Conservation (phyloP, 2,113 vertebrate genomes). For the Abramis brama region DNA sequence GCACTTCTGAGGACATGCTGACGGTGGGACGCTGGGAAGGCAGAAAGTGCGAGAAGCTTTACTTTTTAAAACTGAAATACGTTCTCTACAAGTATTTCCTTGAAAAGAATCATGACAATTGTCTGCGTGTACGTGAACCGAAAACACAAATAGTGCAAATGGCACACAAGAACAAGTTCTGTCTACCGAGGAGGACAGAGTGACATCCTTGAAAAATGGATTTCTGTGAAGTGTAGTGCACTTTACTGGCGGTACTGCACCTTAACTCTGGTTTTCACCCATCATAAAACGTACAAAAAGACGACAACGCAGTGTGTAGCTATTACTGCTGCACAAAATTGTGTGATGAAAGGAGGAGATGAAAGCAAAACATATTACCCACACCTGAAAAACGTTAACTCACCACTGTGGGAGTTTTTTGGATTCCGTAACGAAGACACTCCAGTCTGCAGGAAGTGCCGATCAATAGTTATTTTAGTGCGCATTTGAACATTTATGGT, state of each 20-base stretch:
- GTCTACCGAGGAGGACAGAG: background rate
- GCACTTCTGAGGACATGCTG: conserved; percentile 83
- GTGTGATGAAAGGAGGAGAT: too few species aligned
- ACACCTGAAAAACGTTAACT: too few species aligned
- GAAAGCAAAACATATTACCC: too few species aligned
- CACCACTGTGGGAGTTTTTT: too few species aligned
- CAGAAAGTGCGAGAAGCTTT: background rate
- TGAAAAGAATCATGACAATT: background rate
- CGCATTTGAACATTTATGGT: too few species aligned
- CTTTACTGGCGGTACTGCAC: too few species aligned
- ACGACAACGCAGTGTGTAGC: background rate
- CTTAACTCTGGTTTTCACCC: background rate
- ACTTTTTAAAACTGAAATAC: background rate
- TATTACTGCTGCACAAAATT: too few species aligned
- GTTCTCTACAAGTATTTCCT: background rate
- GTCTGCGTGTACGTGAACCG: background rate
- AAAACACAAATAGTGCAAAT: background rate
- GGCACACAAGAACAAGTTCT: background rate
- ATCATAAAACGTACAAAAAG: background rate
- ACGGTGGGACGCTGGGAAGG: conserved; percentile 4
- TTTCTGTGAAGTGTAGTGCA: background rate
- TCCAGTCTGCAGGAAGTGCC: too few species aligned
- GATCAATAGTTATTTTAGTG: too few species aligned
- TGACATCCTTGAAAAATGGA: background rate
- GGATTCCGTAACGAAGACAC: too few species aligned